Percentiles rank a stretch among this genome's conserved stretches.
These are phyloP conservation scores for Nephrotoma guestfalica DNA, from an alignment of 2,888 invertebrate genomes.

Conservation along the genomic window DNA sequence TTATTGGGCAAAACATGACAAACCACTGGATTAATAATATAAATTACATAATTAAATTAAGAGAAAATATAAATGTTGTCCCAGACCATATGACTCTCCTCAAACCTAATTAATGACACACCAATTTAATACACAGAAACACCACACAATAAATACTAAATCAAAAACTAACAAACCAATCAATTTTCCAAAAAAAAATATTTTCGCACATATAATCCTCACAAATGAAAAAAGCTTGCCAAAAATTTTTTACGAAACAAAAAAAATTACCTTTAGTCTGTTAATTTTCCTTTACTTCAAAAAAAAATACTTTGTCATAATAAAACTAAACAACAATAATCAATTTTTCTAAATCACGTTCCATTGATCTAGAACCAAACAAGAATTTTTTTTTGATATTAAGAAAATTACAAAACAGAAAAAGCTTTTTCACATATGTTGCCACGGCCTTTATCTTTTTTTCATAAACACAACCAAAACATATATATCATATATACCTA, in stretches of 20 bases:
- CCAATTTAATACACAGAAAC: not conserved
- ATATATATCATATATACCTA: not conserved
- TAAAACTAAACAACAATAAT: not conserved
- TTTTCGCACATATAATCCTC: conserved; percentile 29
- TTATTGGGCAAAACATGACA: not conserved
- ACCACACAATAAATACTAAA: not conserved
- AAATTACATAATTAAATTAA: not conserved
- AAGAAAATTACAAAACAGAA: not conserved
- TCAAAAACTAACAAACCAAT: conserved; percentile 10
- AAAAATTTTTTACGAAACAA: not conserved
- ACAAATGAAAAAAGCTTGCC: conserved; percentile 20
- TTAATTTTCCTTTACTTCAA: not conserved
- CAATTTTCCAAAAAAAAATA: not conserved
- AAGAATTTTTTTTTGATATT: not conserved
- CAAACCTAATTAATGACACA: not conserved
- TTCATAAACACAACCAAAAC: conserved; percentile 20
- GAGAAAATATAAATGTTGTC: not conserved
- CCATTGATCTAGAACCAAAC: not conserved
- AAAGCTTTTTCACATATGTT: conserved; percentile 35
- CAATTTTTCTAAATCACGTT: not conserved
- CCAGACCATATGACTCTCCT: not conserved
- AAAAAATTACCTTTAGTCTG: not conserved
- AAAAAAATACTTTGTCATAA: not conserved
- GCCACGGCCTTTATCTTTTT: conserved; percentile 35
- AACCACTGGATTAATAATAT: not conserved